Evolutionary conservation across 1,140 invertebrate genomes (phyloP).

Genomic region (Leptestheria dahalacensis): DNA sequence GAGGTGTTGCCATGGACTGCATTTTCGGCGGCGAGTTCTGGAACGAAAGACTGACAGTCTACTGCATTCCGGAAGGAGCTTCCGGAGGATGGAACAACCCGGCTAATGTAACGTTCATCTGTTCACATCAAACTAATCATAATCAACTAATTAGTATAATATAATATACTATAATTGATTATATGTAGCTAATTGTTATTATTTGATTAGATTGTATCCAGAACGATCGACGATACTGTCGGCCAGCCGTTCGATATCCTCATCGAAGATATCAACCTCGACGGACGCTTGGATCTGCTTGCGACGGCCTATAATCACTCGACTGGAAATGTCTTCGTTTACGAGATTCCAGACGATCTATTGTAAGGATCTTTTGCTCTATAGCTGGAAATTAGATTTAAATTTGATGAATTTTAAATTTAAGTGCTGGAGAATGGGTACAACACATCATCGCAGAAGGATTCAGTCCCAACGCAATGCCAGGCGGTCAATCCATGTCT

Average conservation of each 20-base stretch:
- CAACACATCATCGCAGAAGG: conserved; percentile 24
- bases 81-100: conserved; percentile 25
- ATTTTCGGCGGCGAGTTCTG: conserved; percentile 29
- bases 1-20: conserved; percentile 23
- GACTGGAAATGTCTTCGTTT: conserved; percentile 25
- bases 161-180: background rate
- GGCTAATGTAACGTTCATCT: conserved; percentile 23
- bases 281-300: conserved; percentile 27
- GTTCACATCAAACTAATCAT: too few relatives aligned
- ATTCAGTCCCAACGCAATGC: conserved; percentile 23
- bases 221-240: conserved; percentile 25
- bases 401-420: conserved; percentile 5
- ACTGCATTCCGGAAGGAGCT: conserved; percentile 25
- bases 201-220: conserved; percentile 22
- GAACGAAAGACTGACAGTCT: conserved; percentile 24
- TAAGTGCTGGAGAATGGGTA: conserved; percentile 23
- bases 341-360: conserved; percentile 28
- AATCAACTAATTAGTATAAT: too few relatives aligned
- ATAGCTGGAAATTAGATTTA: too few relatives aligned
- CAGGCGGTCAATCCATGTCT: conserved; percentile 22
- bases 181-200: too few relatives aligned
- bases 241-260: conserved; percentile 28
- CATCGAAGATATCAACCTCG: conserved; percentile 27
- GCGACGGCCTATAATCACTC: conserved; percentile 25
- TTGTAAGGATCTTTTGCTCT: conserved; percentile 18